Evolutionary conservation across 2,888 invertebrate species (phyloP).

Genomic region (Monopis laevigella): DNA sequence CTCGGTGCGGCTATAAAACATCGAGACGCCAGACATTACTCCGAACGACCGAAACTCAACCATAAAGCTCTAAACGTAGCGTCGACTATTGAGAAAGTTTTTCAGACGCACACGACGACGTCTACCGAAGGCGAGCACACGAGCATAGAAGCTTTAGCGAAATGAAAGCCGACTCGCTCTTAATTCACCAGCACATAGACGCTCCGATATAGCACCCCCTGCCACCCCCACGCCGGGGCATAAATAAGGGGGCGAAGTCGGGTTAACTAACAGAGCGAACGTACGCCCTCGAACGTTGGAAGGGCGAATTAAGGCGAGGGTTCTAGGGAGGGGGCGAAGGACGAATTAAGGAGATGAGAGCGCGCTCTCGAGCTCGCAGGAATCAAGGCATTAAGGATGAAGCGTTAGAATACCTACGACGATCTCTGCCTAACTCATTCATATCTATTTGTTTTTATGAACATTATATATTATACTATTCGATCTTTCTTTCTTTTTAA

Average conservation of each 20-base stretch:
- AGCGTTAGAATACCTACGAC: too few species aligned
- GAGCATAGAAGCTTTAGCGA: slow-evolving; percentile 63
- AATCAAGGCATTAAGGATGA: slow-evolving; percentile 49
- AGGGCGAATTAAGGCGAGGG: slow-evolving; percentile 43
- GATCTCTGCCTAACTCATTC: too few species aligned
- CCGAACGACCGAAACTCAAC: slow-evolving; percentile 26
- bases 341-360: slow-evolving; percentile 67
- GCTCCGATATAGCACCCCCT: slow-evolving; percentile 38
- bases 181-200: slow-evolving; percentile 62
- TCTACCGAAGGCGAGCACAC: slow-evolving; percentile 31
- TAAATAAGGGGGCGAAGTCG: slow-evolving; percentile 62
- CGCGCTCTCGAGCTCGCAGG: slow-evolving; percentile 58
- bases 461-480: too few species aligned
- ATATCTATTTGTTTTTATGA: too few species aligned
- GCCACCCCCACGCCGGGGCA: slow-evolving; percentile 36
- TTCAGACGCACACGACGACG: slow-evolving; percentile 20
- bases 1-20: slow-evolving; percentile 60
- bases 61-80: slow-evolving; percentile 39
- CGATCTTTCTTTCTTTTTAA: too few species aligned
- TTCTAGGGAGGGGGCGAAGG: slow-evolving; percentile 45
- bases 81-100: slow-evolving; percentile 46
- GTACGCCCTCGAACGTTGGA: slow-evolving; percentile 44
- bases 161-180: slow-evolving; percentile 68
- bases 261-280: slow-evolving; percentile 59
- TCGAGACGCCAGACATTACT: slow-evolving; percentile 42